Evolutionary conservation across 2,797 vertebrate species (phyloP).

Genomic region (Chaenodraco wilsoni): DNA sequence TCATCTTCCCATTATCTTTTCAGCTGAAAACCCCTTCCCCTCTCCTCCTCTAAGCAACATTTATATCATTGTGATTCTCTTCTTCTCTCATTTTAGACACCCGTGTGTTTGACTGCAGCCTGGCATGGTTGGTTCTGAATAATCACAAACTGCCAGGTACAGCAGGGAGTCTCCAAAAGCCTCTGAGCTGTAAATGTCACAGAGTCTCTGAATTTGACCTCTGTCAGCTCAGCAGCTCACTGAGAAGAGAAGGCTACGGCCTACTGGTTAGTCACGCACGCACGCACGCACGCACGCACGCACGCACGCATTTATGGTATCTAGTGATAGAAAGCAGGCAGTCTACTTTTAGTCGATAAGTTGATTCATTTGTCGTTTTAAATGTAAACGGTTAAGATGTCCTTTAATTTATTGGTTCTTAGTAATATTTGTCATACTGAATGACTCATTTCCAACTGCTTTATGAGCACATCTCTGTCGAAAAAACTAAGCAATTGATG

Average conservation of each 20-base stretch:
- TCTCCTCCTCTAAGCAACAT: conserved; percentile 13
- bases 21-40: conserved; percentile 4
- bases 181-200: conserved; percentile 71
- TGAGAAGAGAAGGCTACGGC: conserved; percentile 47
- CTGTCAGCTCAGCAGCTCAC: conserved; percentile 49
- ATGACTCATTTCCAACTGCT: no score
- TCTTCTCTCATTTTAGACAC: conserved; percentile 34
- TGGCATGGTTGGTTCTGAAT: conserved; percentile 30
- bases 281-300: neutral
- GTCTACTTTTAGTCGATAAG: no score
- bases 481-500: no score
- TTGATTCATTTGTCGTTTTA: no score
- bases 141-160: conserved; percentile 59
- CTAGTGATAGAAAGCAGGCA: no score
- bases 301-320: neutral
- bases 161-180: conserved; percentile 58
- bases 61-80: conserved; percentile 26
- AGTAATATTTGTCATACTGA: no score
- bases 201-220: conserved; percentile 56
- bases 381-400: no score
- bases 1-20: conserved; percentile 20
- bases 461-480: no score
- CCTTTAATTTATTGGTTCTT: no score
- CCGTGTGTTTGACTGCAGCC: conserved; percentile 16
- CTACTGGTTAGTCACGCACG: conserved; percentile 25